Evolutionary conservation across 2,888 invertebrate genomes (phyloP).

Genomic region (Cacoxenus indagator): DNA sequence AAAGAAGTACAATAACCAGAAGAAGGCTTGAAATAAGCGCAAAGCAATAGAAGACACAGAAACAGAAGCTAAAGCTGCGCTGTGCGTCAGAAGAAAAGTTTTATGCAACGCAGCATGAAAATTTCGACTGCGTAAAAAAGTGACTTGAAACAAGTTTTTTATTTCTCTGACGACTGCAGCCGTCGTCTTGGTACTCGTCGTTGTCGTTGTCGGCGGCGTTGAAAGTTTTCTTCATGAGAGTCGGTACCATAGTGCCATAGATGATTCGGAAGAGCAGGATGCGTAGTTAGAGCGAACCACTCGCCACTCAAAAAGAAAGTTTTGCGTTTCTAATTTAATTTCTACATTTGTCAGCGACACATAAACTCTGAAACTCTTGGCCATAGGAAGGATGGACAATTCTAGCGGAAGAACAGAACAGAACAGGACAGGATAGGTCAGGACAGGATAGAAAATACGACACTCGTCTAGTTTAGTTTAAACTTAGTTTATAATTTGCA

Average conservation of each 20-base stretch:
- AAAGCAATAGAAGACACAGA: conserved; percentile 7
- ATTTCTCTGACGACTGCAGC: not conserved
- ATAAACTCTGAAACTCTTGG: not conserved
- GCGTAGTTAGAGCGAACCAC: not conserved
- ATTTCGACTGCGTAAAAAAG: conserved; percentile 25
- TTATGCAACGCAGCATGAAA: conserved; percentile 21
- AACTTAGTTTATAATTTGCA: not conserved
- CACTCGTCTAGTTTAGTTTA: not conserved
- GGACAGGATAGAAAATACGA: not conserved
- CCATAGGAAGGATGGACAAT: not conserved
- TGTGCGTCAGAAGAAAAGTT: not conserved
- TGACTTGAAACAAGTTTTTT: conserved; percentile 33
- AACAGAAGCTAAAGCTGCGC: conserved; percentile 29
- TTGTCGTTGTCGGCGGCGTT: not conserved
- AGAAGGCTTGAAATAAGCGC: not conserved
- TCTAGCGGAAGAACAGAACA: not conserved
- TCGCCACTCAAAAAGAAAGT: conserved; percentile 8
- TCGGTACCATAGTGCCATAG: too few relatives aligned
- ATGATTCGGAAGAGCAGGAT: not conserved
- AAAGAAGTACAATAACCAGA: not conserved
- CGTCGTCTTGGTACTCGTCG: not conserved
- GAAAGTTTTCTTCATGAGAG: too few relatives aligned
- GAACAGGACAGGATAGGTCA: not conserved
- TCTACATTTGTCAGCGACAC: conserved; percentile 7
- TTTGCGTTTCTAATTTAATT: conserved; percentile 14